phyloP scores from a whole-genome alignment of 64 coral and sea anemone species.

The Cladopsammia gracilis region DNA sequence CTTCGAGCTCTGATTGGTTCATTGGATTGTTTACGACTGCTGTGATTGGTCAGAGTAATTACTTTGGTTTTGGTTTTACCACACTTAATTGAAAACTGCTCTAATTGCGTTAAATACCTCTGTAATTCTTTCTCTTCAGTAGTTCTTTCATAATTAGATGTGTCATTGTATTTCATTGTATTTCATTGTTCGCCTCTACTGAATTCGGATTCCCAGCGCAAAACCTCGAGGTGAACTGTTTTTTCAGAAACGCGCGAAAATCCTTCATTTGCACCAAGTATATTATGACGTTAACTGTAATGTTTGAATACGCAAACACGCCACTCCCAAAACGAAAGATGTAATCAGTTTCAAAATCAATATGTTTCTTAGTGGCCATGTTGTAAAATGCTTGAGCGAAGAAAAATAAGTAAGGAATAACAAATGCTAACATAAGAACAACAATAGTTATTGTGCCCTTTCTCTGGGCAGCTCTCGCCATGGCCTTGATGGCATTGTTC shows the following conservation, averaged over 20 bases:
- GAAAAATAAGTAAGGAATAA: neutral
- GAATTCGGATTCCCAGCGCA: too few species aligned
- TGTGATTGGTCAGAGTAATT: too few species aligned
- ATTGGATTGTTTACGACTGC: too few species aligned
- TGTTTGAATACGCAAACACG: neutral
- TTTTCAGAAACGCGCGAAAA: slow-evolving; percentile 33
- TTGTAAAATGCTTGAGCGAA: neutral
- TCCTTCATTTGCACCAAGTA: neutral
- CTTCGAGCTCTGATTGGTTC: too few species aligned
- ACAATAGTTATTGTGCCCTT: neutral
- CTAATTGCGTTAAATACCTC: too few species aligned
- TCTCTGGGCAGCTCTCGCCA: neutral
- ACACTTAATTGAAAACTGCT: too few species aligned
- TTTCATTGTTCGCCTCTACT: too few species aligned
- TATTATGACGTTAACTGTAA: neutral
- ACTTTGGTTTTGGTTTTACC: too few species aligned
- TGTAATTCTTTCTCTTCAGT: too few species aligned
- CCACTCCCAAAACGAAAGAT: neutral
- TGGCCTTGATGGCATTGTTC: neutral
- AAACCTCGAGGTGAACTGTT: neutral
- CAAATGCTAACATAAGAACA: neutral
- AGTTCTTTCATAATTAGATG: too few species aligned
- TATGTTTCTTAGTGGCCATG: neutral
- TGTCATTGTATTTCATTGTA: too few species aligned
- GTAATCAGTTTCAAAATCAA: neutral